phyloP scores from a whole-genome alignment of 2,888 invertebrate genomes.

The Pediacus dermestoides region DNA sequence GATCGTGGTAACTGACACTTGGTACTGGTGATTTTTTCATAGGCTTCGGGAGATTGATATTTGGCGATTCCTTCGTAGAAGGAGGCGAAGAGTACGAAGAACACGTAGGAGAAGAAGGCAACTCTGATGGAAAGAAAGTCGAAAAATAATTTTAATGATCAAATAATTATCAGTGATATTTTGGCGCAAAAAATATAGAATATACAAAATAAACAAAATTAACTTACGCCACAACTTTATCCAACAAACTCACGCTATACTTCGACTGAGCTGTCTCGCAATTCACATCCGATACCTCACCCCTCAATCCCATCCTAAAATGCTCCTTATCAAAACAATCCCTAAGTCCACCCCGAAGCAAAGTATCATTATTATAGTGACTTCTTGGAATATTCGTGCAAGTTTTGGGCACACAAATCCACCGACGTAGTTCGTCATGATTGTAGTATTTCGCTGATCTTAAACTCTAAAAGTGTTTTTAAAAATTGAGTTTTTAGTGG shows the following conservation, averaged over 20 bases:
- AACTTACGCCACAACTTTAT: not conserved
- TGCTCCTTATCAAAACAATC: too few relatives aligned
- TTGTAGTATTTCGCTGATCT: slow-evolving; percentile 24
- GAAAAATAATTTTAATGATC: too few relatives aligned
- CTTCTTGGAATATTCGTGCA: slow-evolving; percentile 20
- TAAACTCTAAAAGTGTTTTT: slow-evolving; percentile 28
- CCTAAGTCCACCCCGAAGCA: too few relatives aligned
- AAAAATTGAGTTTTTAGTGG: too few relatives aligned
- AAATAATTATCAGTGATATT: too few relatives aligned
- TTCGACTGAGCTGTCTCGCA: not conserved
- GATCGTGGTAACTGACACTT: not conserved
- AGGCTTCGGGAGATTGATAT: slow-evolving; percentile 6
- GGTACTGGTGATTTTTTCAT: slow-evolving; percentile 8
- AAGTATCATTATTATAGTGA: too few relatives aligned
- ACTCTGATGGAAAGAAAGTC: slow-evolving; percentile 13
- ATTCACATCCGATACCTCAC: not conserved
- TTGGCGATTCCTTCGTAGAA: slow-evolving; percentile 13
- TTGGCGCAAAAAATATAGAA: too few relatives aligned
- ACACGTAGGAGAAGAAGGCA: slow-evolving; percentile 10
- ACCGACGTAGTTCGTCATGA: slow-evolving; percentile 31
- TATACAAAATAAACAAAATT: not conserved
- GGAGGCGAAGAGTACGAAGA: slow-evolving; percentile 17
- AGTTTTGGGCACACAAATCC: slow-evolving; percentile 27
- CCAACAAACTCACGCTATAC: not conserved
- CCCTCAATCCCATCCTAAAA: not conserved